Evolutionary conservation across 2,113 vertebrate species (phyloP).

Genomic region (Melozone crissalis): DNA sequence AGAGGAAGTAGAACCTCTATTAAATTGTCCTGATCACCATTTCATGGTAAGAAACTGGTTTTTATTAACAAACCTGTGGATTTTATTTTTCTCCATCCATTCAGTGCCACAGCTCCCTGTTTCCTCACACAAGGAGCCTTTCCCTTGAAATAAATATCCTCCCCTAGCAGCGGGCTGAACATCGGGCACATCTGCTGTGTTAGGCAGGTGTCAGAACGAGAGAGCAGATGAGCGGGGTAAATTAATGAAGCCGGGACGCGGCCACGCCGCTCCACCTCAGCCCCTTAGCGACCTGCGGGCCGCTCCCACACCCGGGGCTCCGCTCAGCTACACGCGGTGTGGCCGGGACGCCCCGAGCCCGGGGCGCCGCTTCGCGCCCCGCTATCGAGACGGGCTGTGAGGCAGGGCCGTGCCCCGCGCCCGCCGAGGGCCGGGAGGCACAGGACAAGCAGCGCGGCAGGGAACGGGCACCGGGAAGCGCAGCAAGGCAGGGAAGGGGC

Average conservation of each 20-base stretch:
- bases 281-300: background rate
- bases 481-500: background rate
- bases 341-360: no score
- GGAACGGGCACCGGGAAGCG: fast-evolving
- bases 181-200: fast-evolving
- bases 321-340: fast-evolving
- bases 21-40: no score
- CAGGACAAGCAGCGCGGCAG: background rate
- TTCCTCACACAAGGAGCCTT: fast-evolving
- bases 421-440: fast-evolving
- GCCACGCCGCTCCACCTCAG: background rate
- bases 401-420: background rate
- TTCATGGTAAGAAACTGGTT: background rate
- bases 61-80: fast-evolving
- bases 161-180: background rate
- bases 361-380: background rate
- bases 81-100: background rate
- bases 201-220: fast-evolving
- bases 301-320: background rate
- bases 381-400: fast-evolving
- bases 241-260: background rate
- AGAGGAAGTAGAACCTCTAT: background rate
- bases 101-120: fast-evolving
- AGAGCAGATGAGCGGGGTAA: background rate
- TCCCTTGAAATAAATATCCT: background rate